These are phyloP conservation scores for Valencia hispanica DNA, from an alignment of 2,797 vertebrate genomes.

Conservation along the genomic window DNA sequence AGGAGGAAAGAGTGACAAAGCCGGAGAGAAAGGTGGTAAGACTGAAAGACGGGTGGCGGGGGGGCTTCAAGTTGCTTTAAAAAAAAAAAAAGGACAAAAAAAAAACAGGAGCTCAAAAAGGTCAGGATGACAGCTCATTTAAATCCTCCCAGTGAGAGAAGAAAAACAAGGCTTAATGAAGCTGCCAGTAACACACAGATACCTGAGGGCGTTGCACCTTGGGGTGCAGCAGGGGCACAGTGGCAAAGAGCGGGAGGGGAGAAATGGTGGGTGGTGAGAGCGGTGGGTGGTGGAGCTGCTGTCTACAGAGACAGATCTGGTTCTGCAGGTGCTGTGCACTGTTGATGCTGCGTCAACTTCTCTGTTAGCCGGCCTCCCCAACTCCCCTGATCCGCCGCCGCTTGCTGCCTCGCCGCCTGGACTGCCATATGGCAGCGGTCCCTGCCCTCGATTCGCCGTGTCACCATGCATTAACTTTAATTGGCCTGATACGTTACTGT, in stretches of 20 bases:
- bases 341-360: slow-evolving; percentile 59
- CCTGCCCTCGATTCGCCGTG: slow-evolving; percentile 78
- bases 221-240: slow-evolving; percentile 58
- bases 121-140: slow-evolving; percentile 86
- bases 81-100: slow-evolving; percentile 14
- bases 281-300: slow-evolving; percentile 30
- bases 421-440: slow-evolving; percentile 81
- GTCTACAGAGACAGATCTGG: slow-evolving; percentile 39
- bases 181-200: slow-evolving; percentile 69
- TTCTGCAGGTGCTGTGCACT: slow-evolving; percentile 28
- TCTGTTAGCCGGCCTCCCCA: slow-evolving; percentile 37
- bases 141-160: slow-evolving; percentile 77
- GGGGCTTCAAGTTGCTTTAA: slow-evolving; percentile 68
- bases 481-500: slow-evolving; percentile 82
- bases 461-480: slow-evolving; percentile 83
- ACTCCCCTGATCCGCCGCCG: slow-evolving; percentile 27
- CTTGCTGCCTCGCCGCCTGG: slow-evolving; percentile 71
- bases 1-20: slow-evolving; percentile 73
- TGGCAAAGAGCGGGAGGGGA: slow-evolving; percentile 13
- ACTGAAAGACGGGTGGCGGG: slow-evolving; percentile 54
- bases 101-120: slow-evolving; percentile 79
- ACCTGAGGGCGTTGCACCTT: slow-evolving; percentile 71
- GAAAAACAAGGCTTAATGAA: slow-evolving; percentile 79
- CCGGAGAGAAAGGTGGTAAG: slow-evolving; percentile 65
- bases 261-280: slow-evolving; percentile 30